A percentile compares a stretch with the other conserved stretches of the same genome.
phyloP scores from a whole-genome alignment of 2,888 invertebrate genomes.

The Calliopum simillimum region DNA sequence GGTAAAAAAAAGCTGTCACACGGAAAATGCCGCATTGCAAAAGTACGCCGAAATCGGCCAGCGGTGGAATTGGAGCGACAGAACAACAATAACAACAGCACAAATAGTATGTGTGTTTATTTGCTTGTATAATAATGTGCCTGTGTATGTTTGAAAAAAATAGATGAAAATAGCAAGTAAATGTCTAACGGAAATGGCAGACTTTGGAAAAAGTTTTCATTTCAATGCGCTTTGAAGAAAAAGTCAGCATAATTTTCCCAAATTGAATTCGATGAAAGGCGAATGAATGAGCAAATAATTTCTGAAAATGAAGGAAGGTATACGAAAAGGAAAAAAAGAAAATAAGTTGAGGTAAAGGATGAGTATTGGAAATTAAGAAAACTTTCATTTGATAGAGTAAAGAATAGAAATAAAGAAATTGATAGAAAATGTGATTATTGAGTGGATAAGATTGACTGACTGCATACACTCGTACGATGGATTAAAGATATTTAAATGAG shows the following conservation, averaged over 20 bases:
- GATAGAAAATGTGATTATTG: background rate
- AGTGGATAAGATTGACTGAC: too few species aligned
- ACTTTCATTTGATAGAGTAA: background rate
- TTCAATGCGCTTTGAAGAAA: slow-evolving; percentile 6
- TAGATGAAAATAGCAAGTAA: background rate
- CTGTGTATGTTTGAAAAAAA: background rate
- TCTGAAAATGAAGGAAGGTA: background rate
- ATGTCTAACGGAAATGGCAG: slow-evolving; percentile 29
- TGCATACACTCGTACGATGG: too few species aligned
- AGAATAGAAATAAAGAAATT: background rate
- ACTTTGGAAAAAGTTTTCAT: slow-evolving; percentile 17
- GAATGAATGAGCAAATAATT: slow-evolving; percentile 6
- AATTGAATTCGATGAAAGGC: slow-evolving; percentile 33
- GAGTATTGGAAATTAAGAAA: too few species aligned
- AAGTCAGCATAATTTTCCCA: slow-evolving; percentile 26
- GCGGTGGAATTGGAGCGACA: slow-evolving; percentile 10
- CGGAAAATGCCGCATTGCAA: slow-evolving; percentile 34
- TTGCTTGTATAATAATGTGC: background rate
- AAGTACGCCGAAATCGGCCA: slow-evolving; percentile 31
- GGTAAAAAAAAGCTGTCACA: slow-evolving; percentile 28
- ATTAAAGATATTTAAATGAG: too few species aligned
- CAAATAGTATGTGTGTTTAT: background rate
- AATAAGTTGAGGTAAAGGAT: background rate
- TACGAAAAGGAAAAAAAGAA: background rate
- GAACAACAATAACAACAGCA: slow-evolving; percentile 3